Base-by-base conservation (phyloP, 2,113 vertebrate genomes). In the Sterrhoptilus dennistouni region DNA sequence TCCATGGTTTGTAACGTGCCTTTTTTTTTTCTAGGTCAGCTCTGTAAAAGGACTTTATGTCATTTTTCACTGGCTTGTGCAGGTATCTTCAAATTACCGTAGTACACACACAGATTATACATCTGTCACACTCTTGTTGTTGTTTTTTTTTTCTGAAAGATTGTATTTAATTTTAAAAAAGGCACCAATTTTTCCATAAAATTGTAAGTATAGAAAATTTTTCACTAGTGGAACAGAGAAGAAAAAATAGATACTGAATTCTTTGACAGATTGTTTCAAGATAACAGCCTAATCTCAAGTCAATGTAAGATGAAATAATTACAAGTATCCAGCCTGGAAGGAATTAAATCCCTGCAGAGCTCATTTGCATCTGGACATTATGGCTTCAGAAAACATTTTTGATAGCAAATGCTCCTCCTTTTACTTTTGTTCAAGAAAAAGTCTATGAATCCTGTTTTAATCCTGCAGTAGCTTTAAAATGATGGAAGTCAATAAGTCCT, bases 301-400 rank as follows among this genome's bases (percentile, higher is more conserved):
- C n/a, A 80, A 21, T 90, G 21, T 72, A 93, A 82, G n/a, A 57
- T 92, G 65, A 95, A 92, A 91, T 87, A 71, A 65, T 79, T 75
- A 20, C 56, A 70, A 50, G 22, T 71, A 84, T 65, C 69, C 65
- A 83, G 25, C 78, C 29, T 95, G 35, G 45, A 83, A 83, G 61
- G 57, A 95, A 84, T 87, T 53, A 87, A 92, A 89, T 76, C n/a
- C 70, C 28, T 83, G 50, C 33, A 49, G 74, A 87, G 33, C 42
- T 90, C 50, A 80, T 94, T 92, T 93, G 25, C 47, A 49, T 65
- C 29, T 57, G 25, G 49, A 57, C 14, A 25, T 64, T 42, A 47
- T 18, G 22, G 36, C 36, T 84, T 93, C 44, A 42, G 27, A 88
- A 78, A 90, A 68, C 3, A 79, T 14, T 61, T 91, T 61, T 87